phyloP scores from a whole-genome alignment of 2,888 invertebrate species.

The Eubasilissa splendida region DNA sequence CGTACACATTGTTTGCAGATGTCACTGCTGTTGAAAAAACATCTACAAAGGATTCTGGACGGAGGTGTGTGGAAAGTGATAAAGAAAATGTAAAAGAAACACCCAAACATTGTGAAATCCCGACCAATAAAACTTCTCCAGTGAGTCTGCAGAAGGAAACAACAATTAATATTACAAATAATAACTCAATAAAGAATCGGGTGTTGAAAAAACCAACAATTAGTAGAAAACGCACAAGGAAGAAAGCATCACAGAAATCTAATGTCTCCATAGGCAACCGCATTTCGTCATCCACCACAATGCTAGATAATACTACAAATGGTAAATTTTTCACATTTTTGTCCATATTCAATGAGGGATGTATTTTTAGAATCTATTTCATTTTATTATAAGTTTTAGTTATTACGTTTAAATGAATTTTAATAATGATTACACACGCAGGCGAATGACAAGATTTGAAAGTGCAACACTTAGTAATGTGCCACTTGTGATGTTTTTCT shows the following conservation, averaged over 20 bases:
- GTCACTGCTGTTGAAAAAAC: no score
- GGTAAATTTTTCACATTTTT: slow-evolving; percentile 15
- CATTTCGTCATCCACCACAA: neutral
- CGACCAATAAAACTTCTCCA: neutral
- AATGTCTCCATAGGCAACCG: neutral
- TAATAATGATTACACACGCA: no score
- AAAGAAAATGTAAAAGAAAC: slow-evolving; percentile 5
- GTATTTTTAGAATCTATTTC: no score
- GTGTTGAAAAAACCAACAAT: slow-evolving; percentile 3
- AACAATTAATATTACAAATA: neutral
- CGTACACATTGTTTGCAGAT: no score
- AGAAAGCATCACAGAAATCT: slow-evolving; percentile 16
- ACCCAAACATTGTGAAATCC: neutral
- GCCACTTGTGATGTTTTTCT: no score
- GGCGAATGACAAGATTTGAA: no score
- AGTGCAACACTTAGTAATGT: no score
- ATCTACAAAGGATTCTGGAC: neutral
- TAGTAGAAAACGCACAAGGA: slow-evolving; percentile 36
- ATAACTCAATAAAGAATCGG: slow-evolving; percentile 13
- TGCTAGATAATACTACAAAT: slow-evolving; percentile 15
- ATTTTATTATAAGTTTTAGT: no score
- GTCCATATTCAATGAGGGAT: neutral
- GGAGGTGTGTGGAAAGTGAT: neutral
- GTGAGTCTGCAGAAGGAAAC: neutral
- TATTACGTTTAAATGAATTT: no score